Conservation (phyloP, 1,140 invertebrate genomes). For the Cyphomyrmex costatus region DNA sequence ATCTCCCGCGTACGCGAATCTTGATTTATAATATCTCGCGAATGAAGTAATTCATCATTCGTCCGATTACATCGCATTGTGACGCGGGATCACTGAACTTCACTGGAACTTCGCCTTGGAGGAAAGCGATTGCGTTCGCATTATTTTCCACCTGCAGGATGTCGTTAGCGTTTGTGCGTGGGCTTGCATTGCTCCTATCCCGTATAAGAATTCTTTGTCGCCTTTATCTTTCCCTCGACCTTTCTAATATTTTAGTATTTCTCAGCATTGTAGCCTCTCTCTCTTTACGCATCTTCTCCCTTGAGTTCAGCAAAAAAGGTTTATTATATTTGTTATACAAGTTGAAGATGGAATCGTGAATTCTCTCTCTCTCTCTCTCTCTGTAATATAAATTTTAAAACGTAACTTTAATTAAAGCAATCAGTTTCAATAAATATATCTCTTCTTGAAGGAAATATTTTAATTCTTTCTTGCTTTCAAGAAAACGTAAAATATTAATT, state of each 20-base stretch:
- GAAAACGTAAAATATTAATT: neutral
- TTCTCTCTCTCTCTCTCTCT: no score
- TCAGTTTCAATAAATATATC: neutral
- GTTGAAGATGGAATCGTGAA: neutral
- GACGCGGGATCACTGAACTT: constrained; percentile 37
- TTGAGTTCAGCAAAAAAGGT: neutral
- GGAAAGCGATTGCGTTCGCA: constrained; percentile 40
- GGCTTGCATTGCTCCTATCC: neutral
- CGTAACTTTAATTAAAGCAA: neutral
- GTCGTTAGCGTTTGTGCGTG: constrained; percentile 18
- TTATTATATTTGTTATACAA: neutral
- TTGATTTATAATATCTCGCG: neutral
- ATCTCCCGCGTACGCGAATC: neutral
- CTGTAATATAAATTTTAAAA: neutral
- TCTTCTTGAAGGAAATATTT: neutral
- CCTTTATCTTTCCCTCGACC: neutral
- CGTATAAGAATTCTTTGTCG: constrained; percentile 28
- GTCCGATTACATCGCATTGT: neutral
- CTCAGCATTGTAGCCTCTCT: neutral
- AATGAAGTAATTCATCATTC: constrained; percentile 13
- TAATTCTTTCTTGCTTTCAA: neutral
- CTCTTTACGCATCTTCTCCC: neutral
- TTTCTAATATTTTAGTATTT: neutral
- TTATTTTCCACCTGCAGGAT: constrained; percentile 44
- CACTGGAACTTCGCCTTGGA: constrained; percentile 32